Evolutionary conservation across 2,888 invertebrate genomes (phyloP).

Genomic region (Acholoe squamosa): DNA sequence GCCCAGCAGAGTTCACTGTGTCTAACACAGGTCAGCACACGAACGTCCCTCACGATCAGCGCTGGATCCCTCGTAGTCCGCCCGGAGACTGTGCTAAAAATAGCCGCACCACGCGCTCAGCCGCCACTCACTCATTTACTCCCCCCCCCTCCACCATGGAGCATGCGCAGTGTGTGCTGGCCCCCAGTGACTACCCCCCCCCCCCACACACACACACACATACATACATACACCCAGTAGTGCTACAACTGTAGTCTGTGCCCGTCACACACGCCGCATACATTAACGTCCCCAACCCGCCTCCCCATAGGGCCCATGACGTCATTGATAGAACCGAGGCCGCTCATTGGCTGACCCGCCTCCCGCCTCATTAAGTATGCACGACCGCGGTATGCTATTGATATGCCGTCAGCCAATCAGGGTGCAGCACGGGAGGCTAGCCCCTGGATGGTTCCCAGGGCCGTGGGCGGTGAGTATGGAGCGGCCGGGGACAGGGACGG

Average conservation of each 20-base stretch:
- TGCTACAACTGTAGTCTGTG: not conserved
- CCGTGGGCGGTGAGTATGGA: slow-evolving; percentile 15
- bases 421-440: not conserved
- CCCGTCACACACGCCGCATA: not conserved
- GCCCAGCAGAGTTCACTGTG: not conserved
- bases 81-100: slow-evolving; percentile 47
- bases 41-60: not conserved
- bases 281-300: slow-evolving; percentile 5
- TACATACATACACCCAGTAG: not conserved
- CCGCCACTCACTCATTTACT: slow-evolving; percentile 44
- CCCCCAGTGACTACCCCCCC: not conserved
- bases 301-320: not conserved
- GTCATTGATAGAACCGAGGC: not conserved
- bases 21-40: not conserved
- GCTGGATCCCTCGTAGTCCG: not conserved
- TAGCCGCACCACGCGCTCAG: slow-evolving; percentile 31
- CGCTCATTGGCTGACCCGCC: not conserved
- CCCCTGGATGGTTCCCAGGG: slow-evolving; percentile 46
- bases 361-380: slow-evolving; percentile 10
- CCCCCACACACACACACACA: too few relatives aligned
- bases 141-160: not conserved
- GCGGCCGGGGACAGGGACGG: not conserved
- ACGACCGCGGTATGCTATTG: not conserved
- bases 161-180: not conserved
- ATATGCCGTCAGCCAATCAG: slow-evolving; percentile 25